Evolutionary conservation across 1,140 invertebrate genomes (phyloP), one percentile per base, ranked within the genome.

Genomic region (Drosophila micromelanica): DNA sequence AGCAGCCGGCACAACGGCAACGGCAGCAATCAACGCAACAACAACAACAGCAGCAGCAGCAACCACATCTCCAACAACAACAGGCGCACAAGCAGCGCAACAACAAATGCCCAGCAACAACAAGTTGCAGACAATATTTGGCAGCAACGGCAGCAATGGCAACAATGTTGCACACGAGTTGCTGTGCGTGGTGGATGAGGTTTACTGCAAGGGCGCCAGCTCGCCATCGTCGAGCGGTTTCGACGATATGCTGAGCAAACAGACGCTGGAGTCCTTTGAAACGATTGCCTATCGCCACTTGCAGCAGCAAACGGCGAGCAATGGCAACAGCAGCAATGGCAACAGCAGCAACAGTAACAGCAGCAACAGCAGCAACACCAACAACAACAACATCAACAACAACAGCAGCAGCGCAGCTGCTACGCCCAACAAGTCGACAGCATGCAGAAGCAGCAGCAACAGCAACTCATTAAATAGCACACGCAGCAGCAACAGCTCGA

Each of bases 201-300:
- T 89, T 2, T 91, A 92, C 45, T 65, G 84, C 13, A 77, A 80
- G 43, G 86, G 69, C 37, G 73, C 73, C 8, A 79, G 73, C 72
- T 91, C 90, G n/a, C 86, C 90, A 40, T 65, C 84, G 12, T 91
- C 90, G 45, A 85, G 80, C 9, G 65, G 71, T 5, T 87, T 81
- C 65, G 82, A 91, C 37, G 90, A 91, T 63, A 76, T 85, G 46
- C 54, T 91, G 71, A 89, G 82, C 71, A 91, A 91, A 23, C 82
- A 90, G 7, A 76, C 79, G 6, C 45, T 80, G 43, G 79, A 91
- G 48, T 78, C 91, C 11, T 92, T 91, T 11, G 91, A 91, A 64
- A 91, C 90, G 38, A 87, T 86, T 59, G 82, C 82, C 68, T 87
- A 87, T 67, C 78, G 79, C 51, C 84, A 87, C 35, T 48, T 82